These are phyloP conservation scores for Sylvia borin DNA, from an alignment of 2,797 vertebrate species.

Conservation along the genomic window DNA sequence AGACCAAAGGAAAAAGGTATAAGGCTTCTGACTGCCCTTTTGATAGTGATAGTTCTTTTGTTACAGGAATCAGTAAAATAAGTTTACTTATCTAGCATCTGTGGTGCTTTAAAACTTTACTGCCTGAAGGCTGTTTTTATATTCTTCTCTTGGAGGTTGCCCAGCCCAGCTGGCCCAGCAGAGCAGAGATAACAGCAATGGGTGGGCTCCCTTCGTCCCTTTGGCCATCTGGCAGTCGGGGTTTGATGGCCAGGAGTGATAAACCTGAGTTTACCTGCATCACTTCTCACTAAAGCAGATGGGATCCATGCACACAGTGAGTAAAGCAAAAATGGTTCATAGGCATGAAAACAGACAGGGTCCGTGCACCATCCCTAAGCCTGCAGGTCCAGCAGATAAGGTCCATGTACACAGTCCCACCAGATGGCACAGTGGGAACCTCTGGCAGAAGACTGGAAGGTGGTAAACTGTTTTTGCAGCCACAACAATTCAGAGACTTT, in stretches of 20 bases:
- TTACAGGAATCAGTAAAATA: neutral
- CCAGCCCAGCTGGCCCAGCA: neutral
- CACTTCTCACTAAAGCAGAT: neutral
- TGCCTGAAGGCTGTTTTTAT: neutral
- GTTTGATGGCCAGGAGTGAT: neutral
- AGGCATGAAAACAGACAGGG: fast-evolving
- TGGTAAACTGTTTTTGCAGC: neutral
- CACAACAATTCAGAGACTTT: neutral
- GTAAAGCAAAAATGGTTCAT: neutral
- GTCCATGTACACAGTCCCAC: too few relatives aligned
- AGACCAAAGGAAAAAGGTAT: neutral
- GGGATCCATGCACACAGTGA: too few relatives aligned
- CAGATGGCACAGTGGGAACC: neutral
- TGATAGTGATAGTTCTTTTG: neutral
- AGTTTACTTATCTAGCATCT: neutral
- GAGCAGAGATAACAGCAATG: neutral
- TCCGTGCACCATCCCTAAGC: neutral
- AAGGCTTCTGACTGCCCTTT: neutral
- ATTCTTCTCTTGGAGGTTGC: neutral
- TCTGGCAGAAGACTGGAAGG: neutral
- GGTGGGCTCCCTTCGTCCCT: neutral
- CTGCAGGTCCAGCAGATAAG: neutral
- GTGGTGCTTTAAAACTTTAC: neutral
- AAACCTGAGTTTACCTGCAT: neutral
- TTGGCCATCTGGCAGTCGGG: neutral